A percentile compares a stretch with the other conserved stretches of the same genome.
phyloP scores from a whole-genome alignment of 1,140 invertebrate species.

The Psix sp. region DNA sequence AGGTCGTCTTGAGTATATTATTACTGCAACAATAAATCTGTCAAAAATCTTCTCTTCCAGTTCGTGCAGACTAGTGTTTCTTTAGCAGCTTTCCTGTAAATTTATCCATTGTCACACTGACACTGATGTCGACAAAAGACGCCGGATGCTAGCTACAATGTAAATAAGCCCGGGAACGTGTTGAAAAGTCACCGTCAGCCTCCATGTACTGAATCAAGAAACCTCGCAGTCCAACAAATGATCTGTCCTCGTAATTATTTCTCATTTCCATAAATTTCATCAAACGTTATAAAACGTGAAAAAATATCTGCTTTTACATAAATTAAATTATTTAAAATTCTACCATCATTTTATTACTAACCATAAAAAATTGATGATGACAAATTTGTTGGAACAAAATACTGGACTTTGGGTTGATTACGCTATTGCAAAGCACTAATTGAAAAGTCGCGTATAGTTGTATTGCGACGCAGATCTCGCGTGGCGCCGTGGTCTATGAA shows the following conservation, averaged over 20 bases:
- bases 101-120: conserved; percentile 39
- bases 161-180: conserved; percentile 37
- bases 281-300: too few relatives aligned
- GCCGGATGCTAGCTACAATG: conserved; percentile 36
- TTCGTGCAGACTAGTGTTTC: conserved; percentile 15
- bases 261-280: conserved; percentile 14
- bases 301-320: too few relatives aligned
- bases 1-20: conserved; percentile 1
- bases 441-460: conserved; percentile 13
- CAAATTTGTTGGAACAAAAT: conserved; percentile 9
- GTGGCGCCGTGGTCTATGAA: conserved; percentile 41
- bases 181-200: conserved; percentile 32
- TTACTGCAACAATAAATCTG: conserved; percentile 37
- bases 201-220: conserved; percentile 15
- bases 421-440: not conserved
- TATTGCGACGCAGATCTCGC: conserved; percentile 33
- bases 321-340: too few relatives aligned
- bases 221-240: conserved; percentile 28
- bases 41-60: conserved; percentile 25
- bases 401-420: conserved; percentile 7
- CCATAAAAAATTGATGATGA: too few relatives aligned
- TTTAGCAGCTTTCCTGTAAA: conserved; percentile 26
- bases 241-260: conserved; percentile 28
- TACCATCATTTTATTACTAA: too few relatives aligned
- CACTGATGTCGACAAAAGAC: conserved; percentile 42